Conservation (phyloP, 2,888 invertebrate species). For the Biston betularia region DNA sequence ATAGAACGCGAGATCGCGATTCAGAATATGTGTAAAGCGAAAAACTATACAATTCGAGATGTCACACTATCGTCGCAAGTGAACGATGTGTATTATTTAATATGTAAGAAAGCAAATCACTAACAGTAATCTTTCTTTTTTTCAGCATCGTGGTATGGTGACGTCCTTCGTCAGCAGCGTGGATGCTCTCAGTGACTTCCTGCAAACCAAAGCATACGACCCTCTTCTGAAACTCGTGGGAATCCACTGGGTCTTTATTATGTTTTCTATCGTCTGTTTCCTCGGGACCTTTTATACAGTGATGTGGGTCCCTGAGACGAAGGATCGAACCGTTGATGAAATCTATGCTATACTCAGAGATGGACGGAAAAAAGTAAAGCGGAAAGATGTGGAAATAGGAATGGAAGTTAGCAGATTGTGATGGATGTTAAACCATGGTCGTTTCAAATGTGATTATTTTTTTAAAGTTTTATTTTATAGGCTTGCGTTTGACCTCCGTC, state of each 20-base stretch:
- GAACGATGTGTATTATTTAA: neutral
- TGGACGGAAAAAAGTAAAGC: conserved; percentile 71
- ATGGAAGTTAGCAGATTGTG: conserved; percentile 74
- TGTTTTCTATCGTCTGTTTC: conserved; percentile 79
- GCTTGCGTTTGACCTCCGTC: too few species aligned
- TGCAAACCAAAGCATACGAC: conserved; percentile 80
- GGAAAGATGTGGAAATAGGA: conserved; percentile 68
- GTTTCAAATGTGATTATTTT: neutral
- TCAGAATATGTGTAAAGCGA: too few species aligned
- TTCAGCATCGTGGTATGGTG: conserved; percentile 80
- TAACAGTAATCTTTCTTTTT: conserved; percentile 28
- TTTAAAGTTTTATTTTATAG: too few species aligned
- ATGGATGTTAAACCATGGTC: conserved; percentile 29
- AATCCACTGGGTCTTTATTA: conserved; percentile 81
- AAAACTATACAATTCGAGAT: too few species aligned
- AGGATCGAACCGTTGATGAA: conserved; percentile 74
- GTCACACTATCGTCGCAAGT: too few species aligned
- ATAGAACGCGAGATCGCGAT: too few species aligned
- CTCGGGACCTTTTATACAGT: conserved; percentile 75
- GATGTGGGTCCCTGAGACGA: conserved; percentile 80
- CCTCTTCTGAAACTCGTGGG: conserved; percentile 76
- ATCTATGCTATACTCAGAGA: conserved; percentile 75
- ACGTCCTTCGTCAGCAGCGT: conserved; percentile 78
- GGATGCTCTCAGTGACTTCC: conserved; percentile 78
- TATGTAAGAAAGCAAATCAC: neutral